Evolutionary conservation across 2,888 invertebrate species (phyloP), one percentile per base, ranked within the genome.

Genomic region (Amphipoea oculea): DNA sequence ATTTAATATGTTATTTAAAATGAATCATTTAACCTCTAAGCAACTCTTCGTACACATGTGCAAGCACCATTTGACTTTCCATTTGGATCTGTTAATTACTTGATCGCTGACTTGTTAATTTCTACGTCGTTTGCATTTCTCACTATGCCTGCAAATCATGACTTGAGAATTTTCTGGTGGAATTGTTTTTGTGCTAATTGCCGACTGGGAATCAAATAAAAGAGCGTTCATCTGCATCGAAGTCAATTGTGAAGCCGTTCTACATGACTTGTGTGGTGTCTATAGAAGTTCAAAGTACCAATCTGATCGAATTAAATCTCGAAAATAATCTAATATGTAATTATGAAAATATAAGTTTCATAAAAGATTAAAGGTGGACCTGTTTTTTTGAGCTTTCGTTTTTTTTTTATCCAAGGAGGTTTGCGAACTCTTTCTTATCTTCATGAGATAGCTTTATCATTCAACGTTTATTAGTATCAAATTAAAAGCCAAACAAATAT

Each of bases 51-150:
- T 40, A 57, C 9, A 23, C 9, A 29, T 1, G 23, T 40, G 17
- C 40, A 40, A 23, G 40, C 17, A 57, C n/a, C 70, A 40, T n/a
- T 71, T 17, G 11, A 40, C 57, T 57, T 71, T 60, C 45, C 62
- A 77, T 82, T 76, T 40, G 65, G 72, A 73, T 73, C 71, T 42
- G 72, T 80, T 86, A 90, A 90, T 84, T 82, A 80, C 83, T 86
- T 70, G 9, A 76, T 75, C 40, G 42, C 65, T 48, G 76, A 54
- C 74, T 83, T 73, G 74, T 78, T 82, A 79, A 78, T 84, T 76
- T 62, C 60, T 78, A 76, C 63, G 74, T 80, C 76, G 66, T 86
- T 86, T 80, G 78, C 73, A 81, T 81, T 78, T 23, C 29, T 76
- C 36, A 79, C 86, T 80, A 76, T 54, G 71, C 68, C 68, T 84